These are phyloP conservation scores for Caligus rogercresseyi DNA, from an alignment of 1,140 invertebrate species.

Conservation along the genomic window DNA sequence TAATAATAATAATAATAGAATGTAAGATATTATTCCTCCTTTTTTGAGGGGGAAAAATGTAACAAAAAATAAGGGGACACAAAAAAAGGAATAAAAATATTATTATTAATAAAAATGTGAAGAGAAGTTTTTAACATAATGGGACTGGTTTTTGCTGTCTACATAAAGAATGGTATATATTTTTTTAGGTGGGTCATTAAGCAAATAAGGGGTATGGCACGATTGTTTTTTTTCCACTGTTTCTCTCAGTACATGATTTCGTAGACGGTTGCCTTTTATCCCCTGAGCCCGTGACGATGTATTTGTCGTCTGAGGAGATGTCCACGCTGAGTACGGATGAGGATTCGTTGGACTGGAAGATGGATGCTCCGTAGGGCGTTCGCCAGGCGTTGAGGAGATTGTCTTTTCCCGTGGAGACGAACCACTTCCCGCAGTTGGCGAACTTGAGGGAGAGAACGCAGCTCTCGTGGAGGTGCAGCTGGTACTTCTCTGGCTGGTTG, in stretches of 20 bases:
- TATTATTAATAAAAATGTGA: too few relatives aligned
- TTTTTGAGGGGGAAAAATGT: too few relatives aligned
- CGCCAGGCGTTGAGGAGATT: constrained; percentile 95
- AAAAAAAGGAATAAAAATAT: too few relatives aligned
- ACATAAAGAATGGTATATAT: too few relatives aligned
- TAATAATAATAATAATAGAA: too few relatives aligned
- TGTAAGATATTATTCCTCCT: too few relatives aligned
- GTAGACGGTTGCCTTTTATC: constrained; percentile 98
- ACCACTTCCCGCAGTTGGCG: constrained; percentile 94
- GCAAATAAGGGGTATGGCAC: too few relatives aligned
- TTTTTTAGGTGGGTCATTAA: too few relatives aligned
- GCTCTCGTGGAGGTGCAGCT: constrained; percentile 89
- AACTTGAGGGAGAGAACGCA: constrained; percentile 95
- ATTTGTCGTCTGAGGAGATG: constrained; percentile 95
- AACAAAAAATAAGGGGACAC: too few relatives aligned
- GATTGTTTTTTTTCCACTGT: too few relatives aligned
- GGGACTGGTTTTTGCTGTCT: too few relatives aligned
- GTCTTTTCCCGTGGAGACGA: constrained; percentile 96
- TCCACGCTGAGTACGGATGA: constrained; percentile 97
- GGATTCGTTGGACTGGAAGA: constrained; percentile 98
- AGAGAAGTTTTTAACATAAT: too few relatives aligned
- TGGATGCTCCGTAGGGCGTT: constrained; percentile 91
- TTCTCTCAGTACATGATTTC: constrained; percentile 92
- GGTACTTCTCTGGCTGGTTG: constrained; percentile 87
- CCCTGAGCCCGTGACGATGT: constrained; percentile 94